Percentiles rank a stretch among this genome's conserved stretches.
These are phyloP conservation scores for Platorchestia sp. DNA, from an alignment of 1,140 invertebrate species.

Conservation along the genomic window DNA sequence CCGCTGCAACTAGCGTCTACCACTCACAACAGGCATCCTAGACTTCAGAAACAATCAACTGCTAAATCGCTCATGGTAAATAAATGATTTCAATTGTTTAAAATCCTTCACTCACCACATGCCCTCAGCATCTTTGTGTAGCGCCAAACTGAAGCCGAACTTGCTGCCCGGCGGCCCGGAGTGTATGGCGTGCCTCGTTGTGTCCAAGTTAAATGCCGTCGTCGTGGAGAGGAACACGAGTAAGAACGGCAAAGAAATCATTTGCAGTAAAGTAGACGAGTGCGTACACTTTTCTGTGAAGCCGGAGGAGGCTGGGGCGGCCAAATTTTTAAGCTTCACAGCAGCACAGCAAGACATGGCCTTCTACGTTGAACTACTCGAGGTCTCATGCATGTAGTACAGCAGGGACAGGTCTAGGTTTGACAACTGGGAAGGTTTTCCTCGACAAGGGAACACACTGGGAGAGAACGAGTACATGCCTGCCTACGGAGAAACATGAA, in stretches of 20 bases:
- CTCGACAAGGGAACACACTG: neutral
- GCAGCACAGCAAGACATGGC: neutral
- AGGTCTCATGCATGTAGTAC: neutral
- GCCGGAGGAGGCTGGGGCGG: neutral
- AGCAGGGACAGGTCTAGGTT: neutral
- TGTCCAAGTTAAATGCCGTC: slow-evolving; percentile 73
- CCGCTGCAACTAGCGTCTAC: neutral
- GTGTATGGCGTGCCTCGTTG: slow-evolving; percentile 71
- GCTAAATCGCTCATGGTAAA: too few relatives aligned
- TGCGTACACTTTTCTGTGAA: neutral
- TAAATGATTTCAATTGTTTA: too few relatives aligned
- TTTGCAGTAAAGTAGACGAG: neutral
- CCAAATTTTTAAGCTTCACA: neutral
- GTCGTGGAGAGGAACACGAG: neutral
- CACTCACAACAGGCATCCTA: neutral
- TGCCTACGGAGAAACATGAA: neutral
- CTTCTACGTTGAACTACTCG: neutral
- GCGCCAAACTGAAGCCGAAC: slow-evolving; percentile 74
- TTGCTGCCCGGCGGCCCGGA: slow-evolving; percentile 70
- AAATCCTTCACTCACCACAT: slow-evolving; percentile 70
- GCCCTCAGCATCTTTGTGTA: slow-evolving; percentile 71
- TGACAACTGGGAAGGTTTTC: neutral
- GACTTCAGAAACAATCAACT: too few relatives aligned
- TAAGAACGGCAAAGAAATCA: neutral
- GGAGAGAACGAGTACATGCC: slow-evolving; percentile 17